Evolutionary conservation across 2,888 invertebrate genomes (phyloP).

Genomic region (Ypsolopha sequella): DNA sequence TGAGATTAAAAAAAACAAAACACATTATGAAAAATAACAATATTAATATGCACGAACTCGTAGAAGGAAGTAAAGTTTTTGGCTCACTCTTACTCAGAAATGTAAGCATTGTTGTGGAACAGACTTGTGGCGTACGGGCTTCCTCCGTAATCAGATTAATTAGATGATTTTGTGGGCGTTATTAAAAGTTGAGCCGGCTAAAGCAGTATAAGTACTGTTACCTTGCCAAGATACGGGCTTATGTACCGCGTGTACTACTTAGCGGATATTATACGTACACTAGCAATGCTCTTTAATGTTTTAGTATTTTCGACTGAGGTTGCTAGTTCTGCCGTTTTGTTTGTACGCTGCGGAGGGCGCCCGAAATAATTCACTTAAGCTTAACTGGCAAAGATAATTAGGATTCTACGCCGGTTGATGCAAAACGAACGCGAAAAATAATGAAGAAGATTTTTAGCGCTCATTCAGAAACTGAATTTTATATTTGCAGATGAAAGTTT

Average conservation of each 20-base stretch:
- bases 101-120: conserved; percentile 45
- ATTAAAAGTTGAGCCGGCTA: conserved; percentile 67
- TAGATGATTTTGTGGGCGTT: conserved; percentile 64
- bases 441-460: conserved; percentile 60
- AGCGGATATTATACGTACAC: conserved; percentile 62
- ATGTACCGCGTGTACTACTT: conserved; percentile 50
- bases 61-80: no score
- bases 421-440: conserved; percentile 68
- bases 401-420: conserved; percentile 68
- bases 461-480: conserved; percentile 68
- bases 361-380: conserved; percentile 69
- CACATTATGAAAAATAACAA: no score
- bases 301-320: conserved; percentile 69
- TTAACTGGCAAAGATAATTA: conserved; percentile 71
- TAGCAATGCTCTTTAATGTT: conserved; percentile 65
- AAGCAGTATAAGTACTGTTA: conserved; percentile 45
- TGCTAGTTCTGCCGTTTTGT: conserved; percentile 66
- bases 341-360: conserved; percentile 62
- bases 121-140: conserved; percentile 47
- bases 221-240: conserved; percentile 61
- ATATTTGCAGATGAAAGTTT: conserved; percentile 63
- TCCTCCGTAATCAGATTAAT: conserved; percentile 64
- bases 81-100: conserved; percentile 30
- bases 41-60: no score
- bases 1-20: no score